These are phyloP conservation scores for Musca domestica DNA, from an alignment of 1,140 invertebrate genomes.

Conservation along the genomic window DNA sequence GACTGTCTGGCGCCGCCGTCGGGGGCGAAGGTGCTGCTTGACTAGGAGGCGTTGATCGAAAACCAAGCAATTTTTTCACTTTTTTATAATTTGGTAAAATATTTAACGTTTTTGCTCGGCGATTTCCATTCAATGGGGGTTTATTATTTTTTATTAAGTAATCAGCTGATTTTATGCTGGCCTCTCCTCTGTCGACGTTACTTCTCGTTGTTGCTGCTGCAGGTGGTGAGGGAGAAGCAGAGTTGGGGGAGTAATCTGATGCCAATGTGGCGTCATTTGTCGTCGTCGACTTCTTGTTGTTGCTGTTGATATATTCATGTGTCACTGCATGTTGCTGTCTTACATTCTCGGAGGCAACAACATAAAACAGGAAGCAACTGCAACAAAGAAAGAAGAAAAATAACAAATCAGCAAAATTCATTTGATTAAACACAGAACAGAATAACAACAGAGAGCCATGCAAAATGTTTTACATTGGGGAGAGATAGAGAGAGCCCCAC, in stretches of 20 bases:
- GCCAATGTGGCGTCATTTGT: background rate
- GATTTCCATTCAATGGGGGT: no score
- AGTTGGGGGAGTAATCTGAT: background rate
- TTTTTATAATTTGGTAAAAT: conserved; percentile 27
- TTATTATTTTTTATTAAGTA: background rate
- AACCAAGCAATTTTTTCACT: conserved; percentile 11
- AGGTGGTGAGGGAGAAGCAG: background rate
- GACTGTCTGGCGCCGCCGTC: no score
- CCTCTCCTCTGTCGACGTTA: no score
- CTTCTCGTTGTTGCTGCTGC: background rate
- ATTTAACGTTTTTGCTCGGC: conserved; percentile 7
- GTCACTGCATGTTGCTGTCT: conserved; percentile 1
- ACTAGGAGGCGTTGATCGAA: background rate
- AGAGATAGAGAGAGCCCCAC: background rate
- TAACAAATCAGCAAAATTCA: background rate
- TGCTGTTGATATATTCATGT: background rate
- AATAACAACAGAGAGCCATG: background rate
- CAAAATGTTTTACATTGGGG: background rate
- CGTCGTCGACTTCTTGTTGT: background rate
- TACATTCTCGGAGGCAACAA: conserved; percentile 26
- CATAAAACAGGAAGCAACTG: conserved; percentile 28
- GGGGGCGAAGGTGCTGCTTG: background rate
- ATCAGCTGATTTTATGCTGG: background rate
- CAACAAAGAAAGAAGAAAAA: conserved; percentile 23
- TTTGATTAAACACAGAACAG: background rate